Percentiles rank a stretch among this genome's conserved stretches.
phyloP scores from a whole-genome alignment of 2,113 vertebrate genomes.

The Telmatochromis sp. region DNA sequence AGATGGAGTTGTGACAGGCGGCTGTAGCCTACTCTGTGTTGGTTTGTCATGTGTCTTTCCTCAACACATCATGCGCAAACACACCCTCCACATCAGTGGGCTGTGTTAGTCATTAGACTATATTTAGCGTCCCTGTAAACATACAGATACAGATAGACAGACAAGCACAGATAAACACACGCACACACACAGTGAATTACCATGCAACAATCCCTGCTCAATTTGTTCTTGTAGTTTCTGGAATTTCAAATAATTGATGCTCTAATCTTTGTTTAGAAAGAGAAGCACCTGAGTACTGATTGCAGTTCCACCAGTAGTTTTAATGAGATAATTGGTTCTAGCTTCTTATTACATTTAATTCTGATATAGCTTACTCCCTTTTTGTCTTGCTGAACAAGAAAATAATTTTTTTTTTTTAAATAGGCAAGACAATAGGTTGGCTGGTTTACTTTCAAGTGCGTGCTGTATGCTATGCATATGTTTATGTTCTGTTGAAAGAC shows the following conservation, averaged over 20 bases:
- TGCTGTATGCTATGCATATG: not conserved
- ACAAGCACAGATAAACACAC: not conserved
- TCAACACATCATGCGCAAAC: slow-evolving; percentile 12
- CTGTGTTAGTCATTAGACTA: slow-evolving; percentile 53
- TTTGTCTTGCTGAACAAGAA: not conserved
- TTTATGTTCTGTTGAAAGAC: not conserved
- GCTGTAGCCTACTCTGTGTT: slow-evolving; percentile 1
- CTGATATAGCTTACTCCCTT: not conserved
- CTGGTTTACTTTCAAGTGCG: not conserved
- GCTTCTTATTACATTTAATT: not conserved
- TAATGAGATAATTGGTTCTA: not conserved
- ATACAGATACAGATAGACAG: not conserved
- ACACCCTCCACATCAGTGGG: slow-evolving; percentile 10
- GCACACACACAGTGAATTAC: not conserved
- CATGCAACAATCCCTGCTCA: not conserved
- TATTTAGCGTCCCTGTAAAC: slow-evolving; percentile 29
- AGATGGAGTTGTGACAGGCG: not conserved
- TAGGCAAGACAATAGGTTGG: not conserved
- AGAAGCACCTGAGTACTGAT: not conserved
- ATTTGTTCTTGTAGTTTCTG: not conserved
- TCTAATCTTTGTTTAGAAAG: not conserved
- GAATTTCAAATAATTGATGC: not conserved
- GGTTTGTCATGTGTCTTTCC: slow-evolving; percentile 33
- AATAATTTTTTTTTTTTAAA: rapidly evolving
- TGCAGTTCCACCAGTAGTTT: not conserved